phyloP scores from a whole-genome alignment of 2,888 invertebrate species.

The Drosophila dives region DNA sequence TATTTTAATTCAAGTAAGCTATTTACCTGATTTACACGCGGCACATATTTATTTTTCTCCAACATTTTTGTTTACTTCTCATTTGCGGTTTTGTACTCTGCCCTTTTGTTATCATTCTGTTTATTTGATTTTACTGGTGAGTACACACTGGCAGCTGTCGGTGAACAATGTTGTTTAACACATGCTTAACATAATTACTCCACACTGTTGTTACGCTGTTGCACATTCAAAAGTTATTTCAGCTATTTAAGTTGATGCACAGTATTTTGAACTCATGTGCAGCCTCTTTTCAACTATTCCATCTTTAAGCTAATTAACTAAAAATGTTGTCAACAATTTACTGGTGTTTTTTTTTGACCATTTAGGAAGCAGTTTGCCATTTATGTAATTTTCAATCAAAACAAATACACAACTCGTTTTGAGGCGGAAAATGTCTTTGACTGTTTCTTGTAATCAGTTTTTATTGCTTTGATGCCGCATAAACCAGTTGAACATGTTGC shows the following conservation, averaged over 20 bases:
- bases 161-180: background rate
- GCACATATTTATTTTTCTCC: conserved; percentile 83
- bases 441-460: conserved; percentile 44
- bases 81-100: conserved; percentile 60
- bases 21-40: conserved; percentile 85
- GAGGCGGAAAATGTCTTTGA: conserved; percentile 57
- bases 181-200: conserved; percentile 2
- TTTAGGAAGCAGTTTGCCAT: conserved; percentile 61
- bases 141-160: conserved; percentile 9
- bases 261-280: conserved; percentile 14
- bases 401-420: conserved; percentile 54
- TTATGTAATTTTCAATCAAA: conserved; percentile 63
- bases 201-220: conserved; percentile 5
- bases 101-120: conserved; percentile 51
- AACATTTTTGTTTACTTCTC: conserved; percentile 66
- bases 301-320: conserved; percentile 29
- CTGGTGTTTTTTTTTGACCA: conserved; percentile 17
- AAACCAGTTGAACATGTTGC: conserved; percentile 66
- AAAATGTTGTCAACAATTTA: conserved; percentile 21
- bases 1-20: background rate
- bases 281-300: background rate
- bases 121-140: conserved; percentile 2
- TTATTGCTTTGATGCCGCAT: conserved; percentile 46
- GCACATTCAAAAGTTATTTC: background rate
- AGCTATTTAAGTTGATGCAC: background rate